These are phyloP conservation scores for Chymomyza amoena DNA, from an alignment of 2,888 invertebrate species.

Conservation along the genomic window DNA sequence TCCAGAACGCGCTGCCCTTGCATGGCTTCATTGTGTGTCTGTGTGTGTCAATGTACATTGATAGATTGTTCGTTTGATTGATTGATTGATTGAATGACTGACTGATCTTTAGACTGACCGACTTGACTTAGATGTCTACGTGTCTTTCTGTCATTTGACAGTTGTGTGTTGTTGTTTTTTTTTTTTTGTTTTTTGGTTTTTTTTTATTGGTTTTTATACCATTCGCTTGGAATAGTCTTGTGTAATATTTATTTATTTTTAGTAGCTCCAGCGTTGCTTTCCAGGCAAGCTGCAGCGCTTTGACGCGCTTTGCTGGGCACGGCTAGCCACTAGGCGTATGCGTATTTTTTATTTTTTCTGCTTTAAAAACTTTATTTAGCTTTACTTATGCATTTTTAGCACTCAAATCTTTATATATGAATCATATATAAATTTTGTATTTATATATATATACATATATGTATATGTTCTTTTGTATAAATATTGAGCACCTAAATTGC, in stretches of 20 bases:
- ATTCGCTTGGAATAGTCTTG: too few species aligned
- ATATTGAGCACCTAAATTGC: constrained; percentile 77
- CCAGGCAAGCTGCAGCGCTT: constrained; percentile 42
- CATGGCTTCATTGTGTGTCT: constrained; percentile 23
- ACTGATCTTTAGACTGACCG: neutral
- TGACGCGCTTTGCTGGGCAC: constrained; percentile 18
- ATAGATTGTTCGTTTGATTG: neutral
- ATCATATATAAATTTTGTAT: constrained; percentile 10
- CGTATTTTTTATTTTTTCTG: neutral
- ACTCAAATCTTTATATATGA: constrained; percentile 2
- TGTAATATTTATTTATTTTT: neutral
- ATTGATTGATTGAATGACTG: neutral
- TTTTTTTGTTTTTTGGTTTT: neutral
- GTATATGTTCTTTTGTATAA: constrained; percentile 60
- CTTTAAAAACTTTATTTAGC: neutral
- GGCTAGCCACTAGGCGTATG: neutral
- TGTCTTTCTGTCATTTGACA: constrained; percentile 10
- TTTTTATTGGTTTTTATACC: neutral
- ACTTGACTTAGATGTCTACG: neutral
- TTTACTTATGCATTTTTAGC: neutral
- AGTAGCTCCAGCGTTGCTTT: constrained; percentile 35
- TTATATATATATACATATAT: constrained; percentile 54
- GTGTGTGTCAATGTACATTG: constrained; percentile 21
- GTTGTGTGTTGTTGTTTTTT: constrained; percentile 4
- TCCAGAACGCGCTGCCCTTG: neutral